Conservation (phyloP, 2,113 vertebrate species). For the Carettochelys insculpta region DNA sequence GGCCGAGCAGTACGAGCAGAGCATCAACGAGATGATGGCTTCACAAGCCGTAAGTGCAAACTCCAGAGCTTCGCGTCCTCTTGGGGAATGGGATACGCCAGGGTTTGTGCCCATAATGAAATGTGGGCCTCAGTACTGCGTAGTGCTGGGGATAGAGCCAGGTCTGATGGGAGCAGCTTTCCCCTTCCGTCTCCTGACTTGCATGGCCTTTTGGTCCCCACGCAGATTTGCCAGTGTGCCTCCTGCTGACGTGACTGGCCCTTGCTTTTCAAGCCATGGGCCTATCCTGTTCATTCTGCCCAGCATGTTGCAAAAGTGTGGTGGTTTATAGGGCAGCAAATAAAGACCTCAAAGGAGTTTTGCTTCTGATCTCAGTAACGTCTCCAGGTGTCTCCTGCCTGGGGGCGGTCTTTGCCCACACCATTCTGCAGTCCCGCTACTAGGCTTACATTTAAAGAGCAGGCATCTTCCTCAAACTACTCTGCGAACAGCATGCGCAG, state of each 20-base stretch:
- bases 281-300: neutral
- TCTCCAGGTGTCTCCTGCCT: neutral
- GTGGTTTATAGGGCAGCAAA: neutral
- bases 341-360: neutral
- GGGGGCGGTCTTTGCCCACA: neutral
- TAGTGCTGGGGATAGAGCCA: neutral
- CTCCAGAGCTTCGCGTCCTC: accelerated
- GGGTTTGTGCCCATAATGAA: neutral
- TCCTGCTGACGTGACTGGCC: neutral
- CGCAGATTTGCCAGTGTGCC: neutral
- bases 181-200: neutral
- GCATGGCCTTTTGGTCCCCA: neutral
- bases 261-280: neutral
- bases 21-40: constrained; percentile 99
- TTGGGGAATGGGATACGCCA: neutral
- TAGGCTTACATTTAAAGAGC: neutral
- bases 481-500: neutral
- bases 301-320: neutral
- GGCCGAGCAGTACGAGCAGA: constrained; percentile 99
- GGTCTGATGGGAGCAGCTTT: neutral
- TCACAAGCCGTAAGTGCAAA: constrained; percentile 90
- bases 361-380: neutral
- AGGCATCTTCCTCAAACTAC: neutral
- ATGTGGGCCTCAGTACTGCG: neutral
- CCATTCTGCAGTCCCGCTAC: neutral